A percentile compares a stretch with the other conserved stretches of the same genome.
Conservation (phyloP, 2,888 invertebrate genomes). For the Alcis repandata region DNA sequence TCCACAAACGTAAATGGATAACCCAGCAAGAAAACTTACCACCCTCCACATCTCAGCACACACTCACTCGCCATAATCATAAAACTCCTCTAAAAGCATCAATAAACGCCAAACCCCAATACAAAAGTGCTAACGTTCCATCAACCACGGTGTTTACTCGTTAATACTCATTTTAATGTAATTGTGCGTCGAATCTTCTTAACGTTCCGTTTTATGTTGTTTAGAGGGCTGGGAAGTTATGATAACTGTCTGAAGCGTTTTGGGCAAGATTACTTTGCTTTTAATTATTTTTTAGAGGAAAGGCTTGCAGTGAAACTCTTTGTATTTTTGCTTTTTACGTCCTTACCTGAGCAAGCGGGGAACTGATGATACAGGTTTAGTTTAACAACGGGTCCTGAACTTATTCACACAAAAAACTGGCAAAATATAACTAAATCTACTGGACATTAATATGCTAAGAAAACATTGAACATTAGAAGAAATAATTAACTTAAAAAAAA, state of each 20-base stretch:
- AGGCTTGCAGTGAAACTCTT: background rate
- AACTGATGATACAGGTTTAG: background rate
- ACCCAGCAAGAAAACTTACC: background rate
- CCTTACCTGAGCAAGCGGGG: background rate
- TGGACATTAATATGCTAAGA: too few relatives aligned
- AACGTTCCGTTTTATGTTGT: slow-evolving; percentile 29
- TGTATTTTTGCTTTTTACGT: background rate
- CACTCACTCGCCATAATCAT: slow-evolving; percentile 14
- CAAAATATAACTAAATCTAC: too few relatives aligned
- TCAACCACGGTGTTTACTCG: slow-evolving; percentile 27
- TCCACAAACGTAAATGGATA: too few relatives aligned
- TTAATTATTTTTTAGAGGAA: background rate
- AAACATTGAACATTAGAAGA: too few relatives aligned
- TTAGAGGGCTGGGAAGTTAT: slow-evolving; percentile 27
- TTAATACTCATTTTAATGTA: slow-evolving; percentile 31
- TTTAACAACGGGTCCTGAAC: too few relatives aligned
- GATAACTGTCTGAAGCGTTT: slow-evolving; percentile 25
- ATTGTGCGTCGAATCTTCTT: slow-evolving; percentile 26
- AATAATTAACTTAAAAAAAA: too few relatives aligned
- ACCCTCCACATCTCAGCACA: slow-evolving; percentile 1
- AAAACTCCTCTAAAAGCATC: slow-evolving; percentile 34
- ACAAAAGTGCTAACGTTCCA: slow-evolving; percentile 27
- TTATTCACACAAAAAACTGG: background rate
- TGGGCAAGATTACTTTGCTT: slow-evolving; percentile 10
- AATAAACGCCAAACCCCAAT: slow-evolving; percentile 26